A percentile compares a stretch with the other conserved stretches of the same genome.
Evolutionary conservation across 2,797 vertebrate species (phyloP).

Genomic region (Sebastes taczanowskii): DNA sequence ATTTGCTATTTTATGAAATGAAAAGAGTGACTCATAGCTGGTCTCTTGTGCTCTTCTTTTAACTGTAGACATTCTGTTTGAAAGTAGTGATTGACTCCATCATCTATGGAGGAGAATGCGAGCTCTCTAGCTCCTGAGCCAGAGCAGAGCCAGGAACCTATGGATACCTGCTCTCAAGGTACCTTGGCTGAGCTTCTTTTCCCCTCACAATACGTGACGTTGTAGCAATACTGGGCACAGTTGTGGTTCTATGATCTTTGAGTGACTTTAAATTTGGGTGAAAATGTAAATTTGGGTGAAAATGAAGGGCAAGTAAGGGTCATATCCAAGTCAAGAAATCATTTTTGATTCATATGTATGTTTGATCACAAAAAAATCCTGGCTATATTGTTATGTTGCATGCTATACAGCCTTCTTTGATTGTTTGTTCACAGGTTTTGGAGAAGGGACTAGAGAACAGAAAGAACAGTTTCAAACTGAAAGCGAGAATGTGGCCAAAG

Average conservation of each 20-base stretch:
- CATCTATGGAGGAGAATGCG: constrained; percentile 86
- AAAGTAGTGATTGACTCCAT: constrained; percentile 79
- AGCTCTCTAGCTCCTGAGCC: constrained; percentile 80
- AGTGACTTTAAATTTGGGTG: background rate
- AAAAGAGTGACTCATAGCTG: constrained; percentile 55
- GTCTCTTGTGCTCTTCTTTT: constrained; percentile 76
- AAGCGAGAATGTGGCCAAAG: constrained; percentile 55
- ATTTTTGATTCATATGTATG: background rate
- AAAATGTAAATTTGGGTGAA: background rate
- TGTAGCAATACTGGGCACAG: constrained; percentile 5
- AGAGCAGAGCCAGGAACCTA: constrained; percentile 84
- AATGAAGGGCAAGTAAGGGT: background rate
- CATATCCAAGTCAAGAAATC: background rate
- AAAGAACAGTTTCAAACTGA: constrained; percentile 37
- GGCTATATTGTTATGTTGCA: background rate
- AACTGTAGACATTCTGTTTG: constrained; percentile 80
- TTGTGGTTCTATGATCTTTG: constrained; percentile 1
- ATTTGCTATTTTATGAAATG: constrained; percentile 18
- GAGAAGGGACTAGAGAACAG: constrained; percentile 27
- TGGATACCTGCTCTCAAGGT: constrained; percentile 90
- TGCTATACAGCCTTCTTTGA: background rate
- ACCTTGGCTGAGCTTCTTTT: constrained; percentile 73
- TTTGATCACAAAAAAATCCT: constrained; percentile 1
- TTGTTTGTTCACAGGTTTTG: constrained; percentile 45
- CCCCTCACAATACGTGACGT: constrained; percentile 17